Base-by-base conservation (phyloP, 1,140 invertebrate genomes). In the Saxidomus purpurata region DNA sequence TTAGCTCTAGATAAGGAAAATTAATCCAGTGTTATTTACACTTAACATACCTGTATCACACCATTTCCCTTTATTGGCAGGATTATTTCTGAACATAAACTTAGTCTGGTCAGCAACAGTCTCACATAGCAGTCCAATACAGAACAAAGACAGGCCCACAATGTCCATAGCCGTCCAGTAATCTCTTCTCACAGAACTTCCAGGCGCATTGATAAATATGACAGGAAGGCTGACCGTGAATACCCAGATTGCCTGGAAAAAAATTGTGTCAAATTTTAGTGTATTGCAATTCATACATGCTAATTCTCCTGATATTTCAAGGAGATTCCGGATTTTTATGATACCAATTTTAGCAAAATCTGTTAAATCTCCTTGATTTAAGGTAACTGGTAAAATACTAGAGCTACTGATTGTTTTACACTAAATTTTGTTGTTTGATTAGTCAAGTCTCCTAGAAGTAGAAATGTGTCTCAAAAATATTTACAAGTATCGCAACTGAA, bases 31-130 rank as follows among this genome's bases (percentile, higher is more conserved):
- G n/a, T n/a, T n/a, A n/a, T n/a, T n/a, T n/a, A n/a, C n/a, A n/a
- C n/a, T n/a, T n/a, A n/a, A n/a, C n/a, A n/a, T 95, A 98, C 98
- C 98, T 93, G 97, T 97, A 94, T 98, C 98, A 94, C 98, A 98
- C 97, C 98, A 96, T 95, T 98, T 98, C 38, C 98, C 98, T 96
- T 98, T 96, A 90, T 99, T 99, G 0, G 96, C 96, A 1, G 98
- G 97, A 95, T 99, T 97, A 93, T 98, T 97, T 84, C 98, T 97
- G 94, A 99, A 99, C 0, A 97, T 97, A 94, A 98, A 98, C 95
- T 99, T 99, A 92, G 99, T 98, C 67, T 98, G 95, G 96, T 99
- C 98, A 0, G 98, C 98, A 94, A 98, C 97, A 0, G 98, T 98
- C 96, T 99, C 98, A 36, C 97, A 97, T 25, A 98, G 92, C 38